phyloP scores from a whole-genome alignment of 1,140 invertebrate genomes.

The Gonatopus flavifemur region DNA sequence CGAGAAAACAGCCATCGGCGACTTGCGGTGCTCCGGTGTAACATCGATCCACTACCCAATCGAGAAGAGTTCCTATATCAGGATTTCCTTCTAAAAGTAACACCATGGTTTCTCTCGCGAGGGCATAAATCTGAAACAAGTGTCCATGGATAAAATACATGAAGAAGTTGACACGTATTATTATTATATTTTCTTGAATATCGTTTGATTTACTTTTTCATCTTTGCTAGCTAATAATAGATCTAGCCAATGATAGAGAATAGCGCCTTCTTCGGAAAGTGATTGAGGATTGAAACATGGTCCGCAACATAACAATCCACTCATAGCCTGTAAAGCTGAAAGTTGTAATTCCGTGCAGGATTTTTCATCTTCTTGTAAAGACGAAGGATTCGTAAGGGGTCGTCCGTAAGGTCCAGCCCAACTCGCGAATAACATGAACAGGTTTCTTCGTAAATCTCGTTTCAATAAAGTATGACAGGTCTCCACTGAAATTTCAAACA shows the following conservation, averaged over 20 bases:
- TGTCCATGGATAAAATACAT: conserved; percentile 11
- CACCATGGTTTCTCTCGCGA: conserved; percentile 92
- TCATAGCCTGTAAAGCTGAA: conserved; percentile 85
- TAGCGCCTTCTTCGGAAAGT: conserved; percentile 84
- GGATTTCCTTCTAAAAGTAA: conserved; percentile 94
- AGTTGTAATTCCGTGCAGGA: conserved; percentile 68
- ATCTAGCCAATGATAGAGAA: conserved; percentile 91
- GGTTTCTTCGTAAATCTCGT: conserved; percentile 79
- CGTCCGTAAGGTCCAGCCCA: conserved; percentile 88
- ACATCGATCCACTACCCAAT: conserved; percentile 97
- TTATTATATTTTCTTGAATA: not conserved
- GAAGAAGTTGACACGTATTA: not conserved
- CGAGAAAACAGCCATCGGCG: conserved; percentile 93
- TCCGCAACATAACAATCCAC: conserved; percentile 90
- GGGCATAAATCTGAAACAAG: conserved; percentile 74
- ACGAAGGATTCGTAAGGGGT: conserved; percentile 53
- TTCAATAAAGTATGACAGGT: conserved; percentile 82
- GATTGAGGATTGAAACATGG: conserved; percentile 86
- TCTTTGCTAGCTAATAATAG: conserved; percentile 85
- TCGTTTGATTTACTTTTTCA: conserved; percentile 69
- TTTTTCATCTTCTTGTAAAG: conserved; percentile 47
- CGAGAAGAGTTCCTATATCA: conserved; percentile 87
- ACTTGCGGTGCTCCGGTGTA: conserved; percentile 89
- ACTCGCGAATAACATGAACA: conserved; percentile 89
- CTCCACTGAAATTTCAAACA: conserved; percentile 71